Conservation (phyloP, 2,113 vertebrate species). For the Centropristis striata region DNA sequence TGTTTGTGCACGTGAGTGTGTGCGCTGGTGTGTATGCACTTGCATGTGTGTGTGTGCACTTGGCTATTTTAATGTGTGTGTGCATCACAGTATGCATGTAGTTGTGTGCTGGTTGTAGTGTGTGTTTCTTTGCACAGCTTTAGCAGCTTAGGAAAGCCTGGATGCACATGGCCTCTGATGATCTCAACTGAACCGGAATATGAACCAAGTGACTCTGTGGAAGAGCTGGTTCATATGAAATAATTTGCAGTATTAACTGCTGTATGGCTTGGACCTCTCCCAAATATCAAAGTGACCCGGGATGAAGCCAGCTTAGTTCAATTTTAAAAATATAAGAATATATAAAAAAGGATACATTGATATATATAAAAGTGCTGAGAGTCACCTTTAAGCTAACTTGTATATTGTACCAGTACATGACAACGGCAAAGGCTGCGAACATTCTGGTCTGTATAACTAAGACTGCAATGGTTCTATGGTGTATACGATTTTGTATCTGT, state of each 20-base stretch:
- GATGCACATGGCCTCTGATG: conserved; percentile 65
- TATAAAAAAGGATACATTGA: neutral
- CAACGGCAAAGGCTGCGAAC: neutral
- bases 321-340: neutral
- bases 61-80: neutral
- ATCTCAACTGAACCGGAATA: conserved; percentile 37
- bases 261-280: conserved; percentile 34
- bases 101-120: conserved; percentile 1
- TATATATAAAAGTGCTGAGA: neutral
- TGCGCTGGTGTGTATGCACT: neutral
- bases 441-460: neutral
- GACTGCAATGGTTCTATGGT: neutral
- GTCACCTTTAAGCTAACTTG: neutral
- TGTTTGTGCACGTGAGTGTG: conserved; percentile 33
- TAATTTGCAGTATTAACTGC: conserved; percentile 49
- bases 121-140: conserved; percentile 71
- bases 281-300: conserved; percentile 55
- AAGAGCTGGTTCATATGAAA: conserved; percentile 44
- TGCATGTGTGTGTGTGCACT: neutral
- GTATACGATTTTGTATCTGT: neutral
- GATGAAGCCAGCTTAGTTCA: conserved; percentile 4
- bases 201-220: conserved; percentile 41
- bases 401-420: neutral
- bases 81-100: neutral
- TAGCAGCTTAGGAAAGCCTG: conserved; percentile 57